These are phyloP conservation scores for Puffinus mauretanicus DNA, from an alignment of 2,113 vertebrate species.

Conservation along the genomic window DNA sequence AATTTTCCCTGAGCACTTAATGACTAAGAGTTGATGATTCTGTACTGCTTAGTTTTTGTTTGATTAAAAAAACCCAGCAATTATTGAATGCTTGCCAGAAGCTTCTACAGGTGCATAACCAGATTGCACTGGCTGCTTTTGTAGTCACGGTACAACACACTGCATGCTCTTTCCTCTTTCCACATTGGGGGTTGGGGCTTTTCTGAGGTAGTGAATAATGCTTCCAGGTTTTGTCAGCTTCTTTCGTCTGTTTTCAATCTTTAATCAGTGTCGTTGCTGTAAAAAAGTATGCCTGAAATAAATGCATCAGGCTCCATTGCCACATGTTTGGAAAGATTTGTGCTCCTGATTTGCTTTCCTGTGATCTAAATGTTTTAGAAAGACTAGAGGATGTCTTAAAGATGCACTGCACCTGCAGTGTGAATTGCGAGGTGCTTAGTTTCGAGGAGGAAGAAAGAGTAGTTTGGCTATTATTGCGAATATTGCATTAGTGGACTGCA, in stretches of 20 bases:
- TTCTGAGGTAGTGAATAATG: background rate
- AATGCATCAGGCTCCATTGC: background rate
- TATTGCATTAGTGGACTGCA: accelerated
- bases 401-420: background rate
- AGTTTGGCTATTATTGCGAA: background rate
- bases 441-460: background rate
- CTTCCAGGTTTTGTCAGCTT: background rate
- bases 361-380: background rate
- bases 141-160: background rate
- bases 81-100: background rate
- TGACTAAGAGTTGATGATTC: background rate
- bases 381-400: background rate
- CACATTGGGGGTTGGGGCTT: accelerated
- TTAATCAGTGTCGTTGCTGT: background rate
- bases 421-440: background rate
- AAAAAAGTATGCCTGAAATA: background rate
- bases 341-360: background rate
- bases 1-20: background rate
- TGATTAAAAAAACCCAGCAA: background rate
- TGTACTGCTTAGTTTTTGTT: background rate
- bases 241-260: background rate
- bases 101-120: background rate
- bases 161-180: background rate
- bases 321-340: background rate
- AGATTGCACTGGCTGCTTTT: background rate